phyloP scores from a whole-genome alignment of 2,888 invertebrate species.

The Drosophila crucigera region DNA sequence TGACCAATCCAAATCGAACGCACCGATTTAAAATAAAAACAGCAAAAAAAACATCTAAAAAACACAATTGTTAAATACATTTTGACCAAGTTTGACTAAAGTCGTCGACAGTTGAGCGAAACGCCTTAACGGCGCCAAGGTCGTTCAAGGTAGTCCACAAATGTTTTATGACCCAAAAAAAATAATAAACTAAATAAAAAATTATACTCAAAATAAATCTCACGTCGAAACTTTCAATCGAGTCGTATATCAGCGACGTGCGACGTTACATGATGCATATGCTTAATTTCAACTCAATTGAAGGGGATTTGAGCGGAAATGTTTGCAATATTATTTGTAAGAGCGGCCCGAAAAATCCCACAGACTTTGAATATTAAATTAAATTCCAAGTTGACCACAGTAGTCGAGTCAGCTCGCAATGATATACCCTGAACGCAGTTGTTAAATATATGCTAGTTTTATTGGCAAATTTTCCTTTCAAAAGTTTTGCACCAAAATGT shows the following conservation, averaged over 20 bases:
- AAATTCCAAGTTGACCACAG: too few species aligned
- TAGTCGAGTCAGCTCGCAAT: too few species aligned
- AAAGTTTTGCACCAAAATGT: too few species aligned
- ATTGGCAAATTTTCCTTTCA: too few species aligned
- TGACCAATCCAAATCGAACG: conserved; percentile 39
- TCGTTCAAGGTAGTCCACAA: conserved; percentile 78
- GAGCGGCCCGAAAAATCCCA: neutral
- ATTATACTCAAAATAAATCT: conserved; percentile 2
- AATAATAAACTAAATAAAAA: neutral
- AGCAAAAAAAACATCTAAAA: conserved; percentile 3
- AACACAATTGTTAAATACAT: conserved; percentile 60
- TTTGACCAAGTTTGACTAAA: conserved; percentile 73
- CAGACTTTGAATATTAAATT: conserved; percentile 2
- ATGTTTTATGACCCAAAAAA: conserved; percentile 44
- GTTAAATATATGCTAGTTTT: too few species aligned
- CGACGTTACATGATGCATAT: conserved; percentile 67
- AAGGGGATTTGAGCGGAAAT: neutral
- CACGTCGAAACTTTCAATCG: conserved; percentile 17
- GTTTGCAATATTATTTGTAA: conserved; percentile 7
- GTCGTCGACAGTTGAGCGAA: conserved; percentile 48
- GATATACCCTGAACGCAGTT: too few species aligned
- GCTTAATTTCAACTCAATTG: conserved; percentile 45
- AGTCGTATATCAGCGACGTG: conserved; percentile 15
- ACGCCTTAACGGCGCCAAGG: conserved; percentile 72
- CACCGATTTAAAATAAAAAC: conserved; percentile 8